A percentile compares a stretch with the other conserved stretches of the same genome.
Evolutionary conservation across 2,797 vertebrate species (phyloP).

Genomic region (Gallirallus australis): DNA sequence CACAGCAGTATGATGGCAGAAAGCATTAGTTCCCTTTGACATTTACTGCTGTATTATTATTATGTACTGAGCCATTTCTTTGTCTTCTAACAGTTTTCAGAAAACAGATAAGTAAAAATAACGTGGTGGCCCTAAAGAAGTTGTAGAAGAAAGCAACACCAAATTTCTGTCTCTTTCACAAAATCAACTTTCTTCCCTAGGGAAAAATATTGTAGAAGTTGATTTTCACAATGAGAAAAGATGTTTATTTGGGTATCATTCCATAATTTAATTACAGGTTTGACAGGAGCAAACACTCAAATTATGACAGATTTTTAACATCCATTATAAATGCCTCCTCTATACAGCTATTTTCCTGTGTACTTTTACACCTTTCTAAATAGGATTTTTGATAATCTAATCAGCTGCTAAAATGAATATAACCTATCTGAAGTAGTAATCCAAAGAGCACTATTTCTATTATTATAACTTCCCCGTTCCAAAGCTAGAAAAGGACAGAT

Average conservation of each 20-base stretch:
- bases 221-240: not conserved
- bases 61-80: not conserved
- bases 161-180: not conserved
- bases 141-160: not conserved
- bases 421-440: constrained; percentile 20
- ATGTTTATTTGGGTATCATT: not conserved
- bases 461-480: not conserved
- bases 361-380: constrained; percentile 3
- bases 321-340: not conserved
- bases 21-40: not conserved
- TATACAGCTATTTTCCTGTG: not conserved
- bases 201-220: not conserved
- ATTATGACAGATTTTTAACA: not conserved
- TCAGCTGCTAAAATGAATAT: constrained; percentile 9
- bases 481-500: not conserved
- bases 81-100: not conserved
- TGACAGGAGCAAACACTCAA: not conserved
- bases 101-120: not conserved
- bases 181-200: not conserved
- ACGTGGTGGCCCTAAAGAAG: not conserved
- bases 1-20: not conserved
- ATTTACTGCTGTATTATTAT: not conserved
- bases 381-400: constrained; percentile 26
- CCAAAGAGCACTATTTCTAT: constrained; percentile 1
- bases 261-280: not conserved